Evolutionary conservation across 1,140 invertebrate genomes (phyloP).

Genomic region (Drosophila bocki): DNA sequence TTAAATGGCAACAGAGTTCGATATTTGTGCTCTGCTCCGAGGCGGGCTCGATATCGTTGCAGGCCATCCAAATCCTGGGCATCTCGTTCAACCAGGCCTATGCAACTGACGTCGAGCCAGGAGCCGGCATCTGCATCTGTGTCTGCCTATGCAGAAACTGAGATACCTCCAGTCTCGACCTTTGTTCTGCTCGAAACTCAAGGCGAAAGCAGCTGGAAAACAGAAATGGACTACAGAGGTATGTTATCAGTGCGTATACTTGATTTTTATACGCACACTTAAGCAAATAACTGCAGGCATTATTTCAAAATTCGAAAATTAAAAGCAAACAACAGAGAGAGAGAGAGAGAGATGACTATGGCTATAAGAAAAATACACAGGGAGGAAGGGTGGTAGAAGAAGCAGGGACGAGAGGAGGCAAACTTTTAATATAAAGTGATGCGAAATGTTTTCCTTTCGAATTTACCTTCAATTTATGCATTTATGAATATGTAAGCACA

Average conservation of each 20-base stretch:
- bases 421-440: constrained; percentile 81
- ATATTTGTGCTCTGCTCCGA: constrained; percentile 38
- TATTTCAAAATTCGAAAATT: constrained; percentile 84
- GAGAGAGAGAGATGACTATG: constrained; percentile 29
- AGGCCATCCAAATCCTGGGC: constrained; percentile 5
- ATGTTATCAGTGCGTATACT: constrained; percentile 82
- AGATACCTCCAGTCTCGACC: constrained; percentile 26
- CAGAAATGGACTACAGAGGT: constrained; percentile 61
- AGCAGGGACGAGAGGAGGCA: constrained; percentile 1
- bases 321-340: constrained; percentile 77
- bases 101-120: constrained; percentile 22
- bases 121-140: constrained; percentile 16
- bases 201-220: constrained; percentile 13
- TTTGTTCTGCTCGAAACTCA: constrained; percentile 8
- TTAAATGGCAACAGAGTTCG: constrained; percentile 54
- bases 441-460: constrained; percentile 81
- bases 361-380: constrained; percentile 65
- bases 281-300: constrained; percentile 83
- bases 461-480: constrained; percentile 84
- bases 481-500: constrained; percentile 83
- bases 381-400: background rate
- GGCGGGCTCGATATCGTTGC: constrained; percentile 17
- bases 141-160: constrained; percentile 14
- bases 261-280: constrained; percentile 84
- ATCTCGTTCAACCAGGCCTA: constrained; percentile 10